Base-by-base conservation (phyloP, 1,140 invertebrate species). In the Leguminivora glycinivorella region DNA sequence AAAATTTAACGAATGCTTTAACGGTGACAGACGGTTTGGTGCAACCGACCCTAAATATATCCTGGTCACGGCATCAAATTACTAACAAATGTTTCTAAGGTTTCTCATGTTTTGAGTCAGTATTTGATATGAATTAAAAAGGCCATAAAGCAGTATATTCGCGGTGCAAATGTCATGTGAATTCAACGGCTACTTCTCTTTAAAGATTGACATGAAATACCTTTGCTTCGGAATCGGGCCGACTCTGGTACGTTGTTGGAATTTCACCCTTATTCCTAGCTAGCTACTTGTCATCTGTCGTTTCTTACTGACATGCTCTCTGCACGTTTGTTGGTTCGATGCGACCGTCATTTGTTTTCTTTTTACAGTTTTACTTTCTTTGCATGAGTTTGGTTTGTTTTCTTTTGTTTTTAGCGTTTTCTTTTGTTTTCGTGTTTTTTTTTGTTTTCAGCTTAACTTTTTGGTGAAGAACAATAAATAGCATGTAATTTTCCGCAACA, bases 141-240 rank as follows among this genome's bases (percentile, higher is more conserved):
- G 14, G 58, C 19, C 29, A 63, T 63, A 9, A 17, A 2, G 26
- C 58, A 63, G n/a, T 63, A 7, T 60, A 25, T 60, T 60, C 4
- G 24, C 19, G 26, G 24, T 63, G 14, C 25, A 29, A 63, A 34
- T 63, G 58, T 31, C 58, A 63, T 63, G 58, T 63, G 26, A 29
- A 63, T 63, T 63, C 14, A 63, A 29, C 58, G 26, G 26, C 58
- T 17, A 29, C 6, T 63, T 63, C 58, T 63, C n/a, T 63, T 63
- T 63, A 29, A 63, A 63, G 58, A 26, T 63, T 63, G 58, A 63
- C 58, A 63, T 63, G 25, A 63, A 63, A 63, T 63, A 63, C 58
- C 58, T 63, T 63, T 63, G 58, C 58, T 29, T 31, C 25, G 58
- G 58, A n/a, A 29, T 63, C 58, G 58, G 58, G n/a, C 58, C 58